Evolutionary conservation across 2,888 invertebrate species (phyloP), one percentile per base, ranked within the genome.

Genomic region (Trichogramma dendrolimi): DNA sequence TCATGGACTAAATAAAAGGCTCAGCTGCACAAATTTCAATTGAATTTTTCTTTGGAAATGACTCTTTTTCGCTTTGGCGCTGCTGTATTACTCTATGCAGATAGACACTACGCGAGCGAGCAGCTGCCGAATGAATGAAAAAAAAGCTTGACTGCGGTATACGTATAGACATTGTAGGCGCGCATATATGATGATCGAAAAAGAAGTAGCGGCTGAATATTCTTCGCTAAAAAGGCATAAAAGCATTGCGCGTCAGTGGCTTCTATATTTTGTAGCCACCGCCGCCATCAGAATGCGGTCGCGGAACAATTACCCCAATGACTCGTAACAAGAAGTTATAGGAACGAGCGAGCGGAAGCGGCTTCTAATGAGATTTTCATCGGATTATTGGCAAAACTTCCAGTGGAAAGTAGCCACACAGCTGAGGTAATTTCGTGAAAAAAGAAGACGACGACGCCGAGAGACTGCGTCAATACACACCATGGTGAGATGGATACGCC

Each of bases 351-450:
- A 56, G 47, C 59, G 59, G 64, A 53, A 62, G 62, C 62, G 55
- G 49, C 58, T 54, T 27, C 63, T 71, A 73, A 72, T 71, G 72
- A 71, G 71, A 71, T 71, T 72, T 71, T 72, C 70, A 73, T 73
- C 68, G 69, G 68, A 71, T 73, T 71, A 73, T 71, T 69, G 70
- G 63, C 48, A 62, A 71, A 72, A 71, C 67, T 72, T 72, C 55
- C 50, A 27, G 51, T 60, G 65, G 68, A 70, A 66, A 65, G 63
- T 65, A 67, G 66, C 66, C 65, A 60, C 50, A 10, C 38, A 41
- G 11, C 6, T 39, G 27, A 39, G 59, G 62, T 61, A 66, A 64
- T 68, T 67, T 63, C 40, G 14, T 8, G 56, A 56, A 61, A 56
- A 39, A 8, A 7, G 5, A n/a, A n/a, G 40, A 27, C 27, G 27